Evolutionary conservation across 2,113 vertebrate species (phyloP).

Genomic region (Dunckerocampus dactyliophorus): DNA sequence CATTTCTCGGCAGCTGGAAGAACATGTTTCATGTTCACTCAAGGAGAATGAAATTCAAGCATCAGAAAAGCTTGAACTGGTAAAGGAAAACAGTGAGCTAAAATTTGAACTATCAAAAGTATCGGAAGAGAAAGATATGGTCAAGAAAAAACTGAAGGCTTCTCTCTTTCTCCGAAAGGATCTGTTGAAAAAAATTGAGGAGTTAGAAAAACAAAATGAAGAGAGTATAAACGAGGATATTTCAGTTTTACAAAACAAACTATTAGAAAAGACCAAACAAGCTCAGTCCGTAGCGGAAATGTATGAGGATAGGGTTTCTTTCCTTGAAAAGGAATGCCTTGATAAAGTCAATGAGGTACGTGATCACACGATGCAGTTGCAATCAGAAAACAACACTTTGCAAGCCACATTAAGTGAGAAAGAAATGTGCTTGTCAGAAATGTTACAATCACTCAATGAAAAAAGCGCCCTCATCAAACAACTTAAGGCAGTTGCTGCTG

Average conservation of each 20-base stretch:
- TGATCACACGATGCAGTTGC: slow-evolving; percentile 45
- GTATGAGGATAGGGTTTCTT: slow-evolving; percentile 51
- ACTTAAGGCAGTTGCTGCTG: slow-evolving; percentile 55
- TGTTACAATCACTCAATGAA: slow-evolving; percentile 59
- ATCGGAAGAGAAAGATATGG: slow-evolving; percentile 76
- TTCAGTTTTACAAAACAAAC: slow-evolving; percentile 46
- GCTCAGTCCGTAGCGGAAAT: slow-evolving; percentile 47
- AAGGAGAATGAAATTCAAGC: slow-evolving; percentile 49
- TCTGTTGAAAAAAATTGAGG: slow-evolving; percentile 76
- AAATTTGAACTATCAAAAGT: slow-evolving; percentile 62
- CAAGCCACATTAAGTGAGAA: slow-evolving; percentile 60
- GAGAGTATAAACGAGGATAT: slow-evolving; percentile 57
- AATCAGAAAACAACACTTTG: slow-evolving; percentile 46
- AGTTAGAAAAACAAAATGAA: slow-evolving; percentile 67
- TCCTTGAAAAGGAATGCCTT: slow-evolving; percentile 61
- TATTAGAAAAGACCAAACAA: slow-evolving; percentile 61
- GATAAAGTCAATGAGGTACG: slow-evolving; percentile 67
- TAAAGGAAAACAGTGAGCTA: slow-evolving; percentile 63
- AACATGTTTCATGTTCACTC: slow-evolving; percentile 46
- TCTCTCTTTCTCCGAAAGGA: slow-evolving; percentile 79
- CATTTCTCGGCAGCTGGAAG: slow-evolving; percentile 61
- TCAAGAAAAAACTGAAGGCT: slow-evolving; percentile 84
- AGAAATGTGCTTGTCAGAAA: slow-evolving; percentile 57
- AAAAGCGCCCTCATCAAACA: slow-evolving; percentile 61
- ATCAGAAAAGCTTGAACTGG: slow-evolving; percentile 53